Base-by-base conservation (phyloP, 1,140 invertebrate species). In the Catajapyx aquilonaris region DNA sequence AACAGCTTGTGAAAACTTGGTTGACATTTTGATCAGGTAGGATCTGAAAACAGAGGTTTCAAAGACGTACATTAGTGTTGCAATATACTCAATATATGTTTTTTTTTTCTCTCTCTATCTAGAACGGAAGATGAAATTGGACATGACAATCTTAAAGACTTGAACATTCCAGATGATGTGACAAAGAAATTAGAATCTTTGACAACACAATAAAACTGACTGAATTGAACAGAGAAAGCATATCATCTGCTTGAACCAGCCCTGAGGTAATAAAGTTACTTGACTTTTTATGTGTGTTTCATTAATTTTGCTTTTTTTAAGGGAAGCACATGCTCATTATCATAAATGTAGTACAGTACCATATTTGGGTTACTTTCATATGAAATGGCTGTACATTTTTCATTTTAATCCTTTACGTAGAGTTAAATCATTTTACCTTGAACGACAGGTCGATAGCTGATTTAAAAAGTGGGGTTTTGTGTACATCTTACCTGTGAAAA, bases 1-100 rank as follows among this genome's bases (percentile, higher is more conserved):
- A 34, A 52, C 72, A 18, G 72, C 70, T 4, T 85, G 75, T 56
- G 81, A 87, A 61, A 83, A 91, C 59, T 64, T 91, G 19, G 77
- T 91, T 1, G 80, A 91, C 50, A 75, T 93, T 46, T 56, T 93
- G 28, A 87, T 93, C 37, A 73, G 66, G 71, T 76, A 56, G 40
- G 23, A 28, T 28, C 7, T 28, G 23, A 7, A 9, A 28, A 13
- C 23, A 13, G 23, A 28, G 13, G 13, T 28, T 13, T 13, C 23
- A 9, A 9, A 13, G 23, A 13, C 13, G 7, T 28, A 28, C 23
- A 28, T 28, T 28, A 28, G 23, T 13, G 23, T 7, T 7, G 13
- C 23, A 28, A 28, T 28, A 28, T 13, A 7, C 7, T 28, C 7
- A 28, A 9, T 28, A 28, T 28, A 28, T 28, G 23, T 9, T 28